Conservation (phyloP, 2,888 invertebrate genomes). For the Caenorhabditis afra region DNA sequence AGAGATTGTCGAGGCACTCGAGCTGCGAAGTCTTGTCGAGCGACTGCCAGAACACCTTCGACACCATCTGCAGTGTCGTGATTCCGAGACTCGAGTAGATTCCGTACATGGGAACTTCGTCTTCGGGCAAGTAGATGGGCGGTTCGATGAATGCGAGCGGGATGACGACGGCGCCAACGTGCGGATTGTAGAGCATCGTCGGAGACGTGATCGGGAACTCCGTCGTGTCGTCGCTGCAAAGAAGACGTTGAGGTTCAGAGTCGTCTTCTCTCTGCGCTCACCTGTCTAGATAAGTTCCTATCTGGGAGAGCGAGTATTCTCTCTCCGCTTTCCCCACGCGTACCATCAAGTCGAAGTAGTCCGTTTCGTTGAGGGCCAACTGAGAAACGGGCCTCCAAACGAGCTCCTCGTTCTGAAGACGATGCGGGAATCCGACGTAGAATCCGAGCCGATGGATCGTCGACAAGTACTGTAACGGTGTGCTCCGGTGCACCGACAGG, state of each 20-base stretch:
- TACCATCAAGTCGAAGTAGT: constrained; percentile 64
- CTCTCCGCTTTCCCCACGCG: constrained; percentile 62
- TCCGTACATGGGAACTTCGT: constrained; percentile 61
- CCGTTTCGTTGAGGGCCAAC: constrained; percentile 57
- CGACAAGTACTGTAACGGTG: constrained; percentile 58
- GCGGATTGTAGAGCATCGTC: constrained; percentile 60
- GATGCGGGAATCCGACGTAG: constrained; percentile 61
- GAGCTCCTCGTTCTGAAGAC: constrained; percentile 61
- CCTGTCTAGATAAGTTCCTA: constrained; percentile 65
- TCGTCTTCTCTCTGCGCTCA: background rate
- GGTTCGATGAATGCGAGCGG: constrained; percentile 66
- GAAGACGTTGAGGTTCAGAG: background rate
- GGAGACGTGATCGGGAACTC: constrained; percentile 56
- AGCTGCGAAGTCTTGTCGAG: constrained; percentile 58
- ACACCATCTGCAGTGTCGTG: constrained; percentile 62
- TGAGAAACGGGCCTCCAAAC: constrained; percentile 66
- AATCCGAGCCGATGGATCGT: constrained; percentile 61
- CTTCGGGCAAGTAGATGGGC: constrained; percentile 61
- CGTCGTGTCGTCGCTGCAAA: constrained; percentile 61
- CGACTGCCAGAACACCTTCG: constrained; percentile 66
- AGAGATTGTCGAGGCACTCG: constrained; percentile 62
- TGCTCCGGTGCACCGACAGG: constrained; percentile 60
- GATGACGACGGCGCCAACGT: constrained; percentile 48
- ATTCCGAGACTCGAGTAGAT: constrained; percentile 65
- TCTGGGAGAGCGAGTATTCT: constrained; percentile 57